Base-by-base conservation (phyloP, 1,140 invertebrate genomes). In the Orius laevigatus region DNA sequence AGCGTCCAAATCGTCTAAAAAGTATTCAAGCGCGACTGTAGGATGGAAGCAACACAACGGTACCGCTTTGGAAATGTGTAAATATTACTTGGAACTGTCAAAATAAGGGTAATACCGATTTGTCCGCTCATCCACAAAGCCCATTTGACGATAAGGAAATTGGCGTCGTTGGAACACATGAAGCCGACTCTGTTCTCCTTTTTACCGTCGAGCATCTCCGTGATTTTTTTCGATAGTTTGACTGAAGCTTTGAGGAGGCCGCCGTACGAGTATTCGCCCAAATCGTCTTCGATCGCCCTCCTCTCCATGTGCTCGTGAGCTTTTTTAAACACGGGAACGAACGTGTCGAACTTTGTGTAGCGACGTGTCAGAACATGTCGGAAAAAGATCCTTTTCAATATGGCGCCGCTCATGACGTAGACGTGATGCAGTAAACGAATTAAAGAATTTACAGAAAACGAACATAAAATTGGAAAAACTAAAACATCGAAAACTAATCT, bases 291-390 rank as follows among this genome's bases (percentile, higher is more conserved):
- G 10, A 42, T 18, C 18, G 40, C 40, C 18, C 18, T 42, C 12
- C 40, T 42, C 4, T 19, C 18, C 40, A 42, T 14, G 15, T 42
- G 18, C 12, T 42, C 40, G 12, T 16, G 14, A 42, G 40, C 12
- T 42, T 18, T 42, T 19, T 42, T 42, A 18, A 42, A 42, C 12
- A 42, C 18, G 10, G 40, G 40, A 16, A 42, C 10, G 18, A 42
- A 42, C 12, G 3, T 3, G 3, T 18, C 18, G 15, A 42, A 42
- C 25, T 25, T 25, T 8, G 25, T 25, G 25, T 25, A 25, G 3
- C 25, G 3, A 25, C 25, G 25, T 4, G 3, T 25, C 3, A 25
- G 8, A 25, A 25, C 25, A 25, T 8, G 25, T 25, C 25, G 3
- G 25, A 25, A 4, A 3, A 25, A 25, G 25, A 25, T 25, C 3